Percentiles rank a stretch among this genome's conserved stretches.
These are phyloP conservation scores for Choristoneura fumiferana DNA, from an alignment of 1,140 invertebrate genomes.

Conservation along the genomic window DNA sequence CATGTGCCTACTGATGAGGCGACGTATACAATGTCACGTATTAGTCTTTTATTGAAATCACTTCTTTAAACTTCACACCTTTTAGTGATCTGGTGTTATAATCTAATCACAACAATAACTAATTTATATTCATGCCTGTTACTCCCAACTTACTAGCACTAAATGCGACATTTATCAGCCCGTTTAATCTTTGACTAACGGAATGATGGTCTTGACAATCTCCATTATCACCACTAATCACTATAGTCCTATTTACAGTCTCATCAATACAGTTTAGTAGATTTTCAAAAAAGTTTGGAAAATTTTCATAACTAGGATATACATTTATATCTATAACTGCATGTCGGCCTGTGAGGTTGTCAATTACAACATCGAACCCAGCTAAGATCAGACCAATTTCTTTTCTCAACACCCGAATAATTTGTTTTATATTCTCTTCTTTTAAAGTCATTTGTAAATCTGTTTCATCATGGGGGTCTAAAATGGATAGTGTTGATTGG, in stretches of 20 bases:
- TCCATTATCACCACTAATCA: constrained; percentile 30
- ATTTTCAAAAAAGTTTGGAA: constrained; percentile 88
- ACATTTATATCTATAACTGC: constrained; percentile 95
- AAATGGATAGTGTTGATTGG: constrained; percentile 86
- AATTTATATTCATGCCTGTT: constrained; percentile 63
- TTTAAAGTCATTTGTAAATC: constrained; percentile 77
- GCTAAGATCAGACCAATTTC: constrained; percentile 87
- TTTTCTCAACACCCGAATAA: constrained; percentile 82
- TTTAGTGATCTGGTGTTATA: background rate
- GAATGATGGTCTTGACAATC: constrained; percentile 27
- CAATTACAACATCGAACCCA: constrained; percentile 94
- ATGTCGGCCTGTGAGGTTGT: constrained; percentile 87
- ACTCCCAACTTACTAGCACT: constrained; percentile 41
- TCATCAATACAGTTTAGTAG: constrained; percentile 83
- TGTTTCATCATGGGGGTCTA: constrained; percentile 82
- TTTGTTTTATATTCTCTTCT: constrained; percentile 80
- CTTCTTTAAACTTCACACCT: too few relatives aligned
- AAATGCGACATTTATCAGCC: constrained; percentile 57
- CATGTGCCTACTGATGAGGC: too few relatives aligned
- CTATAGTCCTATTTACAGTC: constrained; percentile 45
- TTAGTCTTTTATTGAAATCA: too few relatives aligned
- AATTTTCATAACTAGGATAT: constrained; percentile 94
- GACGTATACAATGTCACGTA: too few relatives aligned
- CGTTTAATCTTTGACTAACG: constrained; percentile 41
- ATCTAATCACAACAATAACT: constrained; percentile 18